These are phyloP conservation scores for cattle (Bos taurus) DNA, from an alignment of 2,113 vertebrate species.

Conservation along the genomic window DNA sequence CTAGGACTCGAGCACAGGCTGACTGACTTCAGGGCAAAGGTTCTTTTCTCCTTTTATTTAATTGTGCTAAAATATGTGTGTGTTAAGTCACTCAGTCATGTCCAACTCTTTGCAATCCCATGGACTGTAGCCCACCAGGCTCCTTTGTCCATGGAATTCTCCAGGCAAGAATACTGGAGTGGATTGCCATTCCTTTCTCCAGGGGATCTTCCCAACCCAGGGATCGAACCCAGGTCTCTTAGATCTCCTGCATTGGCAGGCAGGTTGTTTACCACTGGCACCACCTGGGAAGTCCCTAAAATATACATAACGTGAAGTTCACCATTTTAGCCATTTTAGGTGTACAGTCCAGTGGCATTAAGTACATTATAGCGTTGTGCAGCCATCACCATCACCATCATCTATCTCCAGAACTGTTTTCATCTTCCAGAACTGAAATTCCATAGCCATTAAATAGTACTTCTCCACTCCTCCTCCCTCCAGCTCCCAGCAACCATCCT, in stretches of 20 bases:
- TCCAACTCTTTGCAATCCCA: background rate
- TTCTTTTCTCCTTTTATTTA: background rate
- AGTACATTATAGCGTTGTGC: background rate
- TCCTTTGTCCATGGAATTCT: background rate
- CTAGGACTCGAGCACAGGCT: background rate
- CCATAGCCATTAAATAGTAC: background rate
- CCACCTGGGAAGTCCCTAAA: background rate
- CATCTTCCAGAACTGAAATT: background rate
- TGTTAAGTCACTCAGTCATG: background rate
- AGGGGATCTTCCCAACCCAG: background rate
- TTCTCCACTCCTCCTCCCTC: background rate
- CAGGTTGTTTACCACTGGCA: background rate
- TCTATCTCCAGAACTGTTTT: background rate
- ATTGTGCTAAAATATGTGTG: background rate
- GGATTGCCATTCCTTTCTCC: background rate
- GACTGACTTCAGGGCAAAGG: background rate
- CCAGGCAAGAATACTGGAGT: background rate
- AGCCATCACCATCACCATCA: background rate
- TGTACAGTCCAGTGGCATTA: fast-evolving
- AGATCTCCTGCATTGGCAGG: background rate
- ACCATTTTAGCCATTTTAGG: background rate
- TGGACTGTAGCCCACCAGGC: background rate
- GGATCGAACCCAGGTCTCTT: background rate
- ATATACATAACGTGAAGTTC: background rate
- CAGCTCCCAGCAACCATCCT: background rate